phyloP scores from a whole-genome alignment of 2,797 vertebrate genomes.

The Rhinoraja longicauda region DNA sequence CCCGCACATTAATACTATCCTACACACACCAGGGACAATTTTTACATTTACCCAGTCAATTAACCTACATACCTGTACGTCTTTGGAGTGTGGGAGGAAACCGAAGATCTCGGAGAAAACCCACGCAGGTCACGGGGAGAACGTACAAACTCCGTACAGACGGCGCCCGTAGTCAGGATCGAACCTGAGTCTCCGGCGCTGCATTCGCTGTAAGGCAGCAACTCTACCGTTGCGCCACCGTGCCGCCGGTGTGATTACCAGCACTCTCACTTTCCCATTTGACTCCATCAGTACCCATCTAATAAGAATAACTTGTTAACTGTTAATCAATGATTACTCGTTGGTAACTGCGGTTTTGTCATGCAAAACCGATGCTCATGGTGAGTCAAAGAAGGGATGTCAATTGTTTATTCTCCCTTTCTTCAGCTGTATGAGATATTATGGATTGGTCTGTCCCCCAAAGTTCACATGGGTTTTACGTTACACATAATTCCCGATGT shows the following conservation, averaged over 20 bases:
- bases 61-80: no score
- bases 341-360: not conserved
- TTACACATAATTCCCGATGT: slow-evolving; percentile 46
- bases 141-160: no score
- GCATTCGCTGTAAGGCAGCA: no score
- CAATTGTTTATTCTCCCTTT: not conserved
- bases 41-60: no score
- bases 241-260: not conserved
- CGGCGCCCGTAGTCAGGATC: no score
- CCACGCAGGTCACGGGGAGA: no score
- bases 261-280: not conserved
- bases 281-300: not conserved
- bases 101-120: no score
- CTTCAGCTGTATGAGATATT: not conserved
- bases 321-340: not conserved
- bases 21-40: no score
- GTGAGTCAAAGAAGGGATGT: not conserved
- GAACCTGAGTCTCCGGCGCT: no score
- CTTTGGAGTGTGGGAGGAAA: no score
- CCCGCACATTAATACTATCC: no score
- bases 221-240: no score
- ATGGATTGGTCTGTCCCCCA: not conserved
- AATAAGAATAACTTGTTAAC: not conserved
- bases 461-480: slow-evolving; percentile 50
- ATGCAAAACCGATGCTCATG: not conserved